A percentile compares a stretch with the other conserved stretches of the same genome.
These are phyloP conservation scores for Phortica variegata DNA, from an alignment of 1,140 invertebrate species.

Conservation along the genomic window DNA sequence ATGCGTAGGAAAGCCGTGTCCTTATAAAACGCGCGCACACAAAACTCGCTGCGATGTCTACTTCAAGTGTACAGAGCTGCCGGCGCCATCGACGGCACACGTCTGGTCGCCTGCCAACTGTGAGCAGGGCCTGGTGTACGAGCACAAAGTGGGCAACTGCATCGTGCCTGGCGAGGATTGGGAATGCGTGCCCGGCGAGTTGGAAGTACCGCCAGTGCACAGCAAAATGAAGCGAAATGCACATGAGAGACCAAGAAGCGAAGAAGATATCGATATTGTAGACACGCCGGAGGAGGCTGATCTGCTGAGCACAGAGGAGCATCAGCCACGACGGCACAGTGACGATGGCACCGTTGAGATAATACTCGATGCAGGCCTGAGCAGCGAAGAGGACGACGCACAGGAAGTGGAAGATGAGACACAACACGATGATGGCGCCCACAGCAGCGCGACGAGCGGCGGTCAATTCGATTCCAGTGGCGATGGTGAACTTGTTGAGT, in stretches of 20 bases:
- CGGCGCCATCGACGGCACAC: conserved; percentile 42
- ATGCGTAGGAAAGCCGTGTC: conserved; percentile 54
- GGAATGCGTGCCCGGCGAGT: conserved; percentile 42
- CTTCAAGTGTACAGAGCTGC: conserved; percentile 60
- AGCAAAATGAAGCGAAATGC: conserved; percentile 1
- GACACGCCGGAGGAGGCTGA: conserved; percentile 29
- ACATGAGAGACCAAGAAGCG: conserved; percentile 12
- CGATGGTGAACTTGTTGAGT: conserved; percentile 40
- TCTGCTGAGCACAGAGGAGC: conserved; percentile 11
- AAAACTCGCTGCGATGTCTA: conserved; percentile 59
- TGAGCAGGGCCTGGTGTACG: conserved; percentile 58
- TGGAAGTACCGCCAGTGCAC: conserved; percentile 4
- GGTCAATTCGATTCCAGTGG: conserved; percentile 39
- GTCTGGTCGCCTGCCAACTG: conserved; percentile 61
- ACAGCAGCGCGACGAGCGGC: conserved; percentile 4
- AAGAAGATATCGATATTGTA: conserved; percentile 36
- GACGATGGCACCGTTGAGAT: conserved; percentile 36
- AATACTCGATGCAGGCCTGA: conserved; percentile 27
- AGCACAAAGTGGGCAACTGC: conserved; percentile 58
- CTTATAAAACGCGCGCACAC: conserved; percentile 58
- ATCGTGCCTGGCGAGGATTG: conserved; percentile 58
- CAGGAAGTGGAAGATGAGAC: conserved; percentile 3
- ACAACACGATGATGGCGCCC: not conserved
- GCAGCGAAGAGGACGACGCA: conserved; percentile 35
- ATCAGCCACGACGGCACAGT: not conserved